These are phyloP conservation scores for Rotaria sp. DNA, from an alignment of 2,888 invertebrate genomes.

Conservation along the genomic window DNA sequence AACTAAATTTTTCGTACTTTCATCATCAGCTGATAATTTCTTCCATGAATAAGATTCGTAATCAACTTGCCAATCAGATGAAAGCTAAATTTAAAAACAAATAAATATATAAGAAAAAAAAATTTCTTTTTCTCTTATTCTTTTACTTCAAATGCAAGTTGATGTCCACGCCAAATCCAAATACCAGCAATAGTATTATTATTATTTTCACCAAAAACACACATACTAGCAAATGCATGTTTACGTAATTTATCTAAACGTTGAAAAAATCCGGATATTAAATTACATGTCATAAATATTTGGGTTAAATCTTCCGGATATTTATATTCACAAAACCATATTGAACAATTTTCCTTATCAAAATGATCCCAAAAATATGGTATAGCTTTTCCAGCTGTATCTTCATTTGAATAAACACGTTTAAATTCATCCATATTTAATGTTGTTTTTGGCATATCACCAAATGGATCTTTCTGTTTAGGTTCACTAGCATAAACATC, in stretches of 20 bases:
- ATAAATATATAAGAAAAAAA: not conserved
- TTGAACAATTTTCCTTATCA: slow-evolving; percentile 86
- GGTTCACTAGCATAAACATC: slow-evolving; percentile 44
- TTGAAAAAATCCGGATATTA: slow-evolving; percentile 92
- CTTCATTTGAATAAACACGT: slow-evolving; percentile 90
- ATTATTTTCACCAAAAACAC: slow-evolving; percentile 83
- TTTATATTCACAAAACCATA: slow-evolving; percentile 95
- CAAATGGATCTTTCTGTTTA: slow-evolving; percentile 43
- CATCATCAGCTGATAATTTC: slow-evolving; percentile 73
- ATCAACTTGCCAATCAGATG: slow-evolving; percentile 88
- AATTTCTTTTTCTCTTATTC: not conserved
- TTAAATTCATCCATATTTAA: slow-evolving; percentile 96
- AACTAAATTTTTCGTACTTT: slow-evolving; percentile 77
- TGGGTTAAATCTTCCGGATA: slow-evolving; percentile 82
- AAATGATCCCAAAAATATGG: slow-evolving; percentile 98
- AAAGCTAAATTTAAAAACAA: slow-evolving; percentile 60
- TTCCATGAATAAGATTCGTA: slow-evolving; percentile 92
- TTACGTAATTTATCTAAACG: slow-evolving; percentile 95
- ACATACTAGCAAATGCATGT: slow-evolving; percentile 83
- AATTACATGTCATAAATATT: slow-evolving; percentile 95
- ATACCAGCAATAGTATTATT: slow-evolving; percentile 86
- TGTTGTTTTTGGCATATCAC: slow-evolving; percentile 46
- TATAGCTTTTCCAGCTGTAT: slow-evolving; percentile 74
- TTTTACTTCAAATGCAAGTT: slow-evolving; percentile 72
- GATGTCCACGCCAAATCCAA: slow-evolving; percentile 95